Conservation (phyloP, 2,888 invertebrate species). For the Hyppa rectilinea region DNA sequence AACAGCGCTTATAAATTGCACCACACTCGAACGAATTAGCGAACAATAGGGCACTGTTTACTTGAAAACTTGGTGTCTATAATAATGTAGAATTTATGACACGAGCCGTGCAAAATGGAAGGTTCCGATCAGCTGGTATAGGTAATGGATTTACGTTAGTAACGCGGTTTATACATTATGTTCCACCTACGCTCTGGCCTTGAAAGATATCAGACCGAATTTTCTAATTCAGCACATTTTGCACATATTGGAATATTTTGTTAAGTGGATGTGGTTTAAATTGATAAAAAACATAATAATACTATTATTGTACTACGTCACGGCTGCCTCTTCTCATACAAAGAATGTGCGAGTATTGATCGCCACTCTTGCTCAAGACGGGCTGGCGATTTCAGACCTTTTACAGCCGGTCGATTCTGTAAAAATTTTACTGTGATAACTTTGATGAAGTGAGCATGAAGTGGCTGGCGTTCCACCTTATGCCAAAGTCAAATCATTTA, state of each 20-base stretch:
- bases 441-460: too few species aligned
- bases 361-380: background rate
- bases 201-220: background rate
- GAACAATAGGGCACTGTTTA: slow-evolving; percentile 83
- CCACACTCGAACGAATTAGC: slow-evolving; percentile 76
- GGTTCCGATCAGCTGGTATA: slow-evolving; percentile 6
- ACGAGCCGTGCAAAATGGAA: slow-evolving; percentile 22
- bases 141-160: slow-evolving; percentile 30
- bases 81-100: slow-evolving; percentile 80
- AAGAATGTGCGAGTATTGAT: background rate
- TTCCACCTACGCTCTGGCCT: background rate
- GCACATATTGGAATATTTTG: background rate
- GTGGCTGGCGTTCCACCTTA: too few species aligned
- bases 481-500: too few species aligned
- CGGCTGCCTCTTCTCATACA: background rate
- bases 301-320: background rate
- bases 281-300: too few species aligned
- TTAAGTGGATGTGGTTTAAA: background rate
- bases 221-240: background rate
- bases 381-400: too few species aligned
- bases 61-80: slow-evolving; percentile 77
- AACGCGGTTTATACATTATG: background rate
- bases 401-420: too few species aligned
- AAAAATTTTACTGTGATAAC: too few species aligned
- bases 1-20: slow-evolving; percentile 34